Conservation (phyloP, 2,888 invertebrate genomes). For the Rhyacophila evoluta region DNA sequence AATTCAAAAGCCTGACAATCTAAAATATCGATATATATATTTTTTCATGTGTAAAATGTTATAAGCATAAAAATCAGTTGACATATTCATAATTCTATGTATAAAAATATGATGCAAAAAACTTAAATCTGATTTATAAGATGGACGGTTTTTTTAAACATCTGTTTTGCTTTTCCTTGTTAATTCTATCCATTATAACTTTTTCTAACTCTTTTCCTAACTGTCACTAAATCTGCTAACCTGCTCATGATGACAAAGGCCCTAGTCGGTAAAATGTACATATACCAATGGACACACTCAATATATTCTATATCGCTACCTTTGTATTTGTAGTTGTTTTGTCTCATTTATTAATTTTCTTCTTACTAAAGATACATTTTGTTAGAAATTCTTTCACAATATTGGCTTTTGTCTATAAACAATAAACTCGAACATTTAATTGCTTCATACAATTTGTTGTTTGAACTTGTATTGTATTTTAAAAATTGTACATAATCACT, state of each 20-base stretch:
- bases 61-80: no score
- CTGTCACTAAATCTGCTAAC: constrained; percentile 41
- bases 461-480: neutral
- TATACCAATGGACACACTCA: neutral
- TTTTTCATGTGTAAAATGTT: no score
- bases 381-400: neutral
- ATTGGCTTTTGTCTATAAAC: neutral
- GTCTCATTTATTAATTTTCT: neutral
- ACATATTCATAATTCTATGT: no score
- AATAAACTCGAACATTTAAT: neutral
- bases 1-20: no score
- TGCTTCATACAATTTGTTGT: neutral
- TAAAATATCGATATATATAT: no score
- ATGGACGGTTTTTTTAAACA: no score
- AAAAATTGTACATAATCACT: constrained; percentile 12
- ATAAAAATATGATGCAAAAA: no score
- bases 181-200: no score
- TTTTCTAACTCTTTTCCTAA: neutral
- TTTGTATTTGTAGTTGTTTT: neutral
- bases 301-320: neutral
- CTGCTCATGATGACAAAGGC: constrained; percentile 54
- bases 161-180: no score
- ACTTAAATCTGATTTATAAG: no score
- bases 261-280: constrained; percentile 31
- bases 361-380: neutral